phyloP scores from a whole-genome alignment of 2,113 vertebrate genomes.

The Antigone vipio region DNA sequence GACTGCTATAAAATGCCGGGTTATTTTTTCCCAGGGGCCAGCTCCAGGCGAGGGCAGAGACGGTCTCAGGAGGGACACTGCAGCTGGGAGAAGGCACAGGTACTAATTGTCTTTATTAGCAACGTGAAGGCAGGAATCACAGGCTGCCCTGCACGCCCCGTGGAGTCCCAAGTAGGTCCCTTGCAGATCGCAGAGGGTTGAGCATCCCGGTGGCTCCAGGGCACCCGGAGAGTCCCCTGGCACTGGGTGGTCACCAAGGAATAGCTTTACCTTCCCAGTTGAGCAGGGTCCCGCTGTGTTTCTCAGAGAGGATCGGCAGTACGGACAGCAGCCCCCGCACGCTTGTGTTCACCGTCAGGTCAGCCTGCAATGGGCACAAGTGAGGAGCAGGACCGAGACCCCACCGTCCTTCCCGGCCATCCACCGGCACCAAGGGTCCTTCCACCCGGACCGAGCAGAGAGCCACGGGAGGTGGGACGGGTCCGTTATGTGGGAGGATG shows the following conservation, averaged over 20 bases:
- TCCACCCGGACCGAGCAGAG: background rate
- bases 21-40: background rate
- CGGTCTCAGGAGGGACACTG: background rate
- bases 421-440: background rate
- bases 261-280: constrained; percentile 67
- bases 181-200: background rate
- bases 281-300: constrained; percentile 57
- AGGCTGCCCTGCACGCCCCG: background rate
- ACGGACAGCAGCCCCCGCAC: constrained; percentile 63
- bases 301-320: constrained; percentile 45
- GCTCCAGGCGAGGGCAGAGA: background rate
- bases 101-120: background rate
- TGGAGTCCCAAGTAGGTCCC: background rate
- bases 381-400: background rate
- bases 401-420: accelerated
- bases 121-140: background rate
- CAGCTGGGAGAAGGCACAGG: background rate
- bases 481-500: accelerated
- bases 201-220: background rate
- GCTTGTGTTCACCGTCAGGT: constrained; percentile 55
- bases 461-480: background rate
- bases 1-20: background rate
- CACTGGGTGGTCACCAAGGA: constrained; percentile 53
- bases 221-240: background rate
- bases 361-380: constrained; percentile 9